Evolutionary conservation across 2,888 invertebrate species (phyloP).

Genomic region (Drosophila gaucha): DNA sequence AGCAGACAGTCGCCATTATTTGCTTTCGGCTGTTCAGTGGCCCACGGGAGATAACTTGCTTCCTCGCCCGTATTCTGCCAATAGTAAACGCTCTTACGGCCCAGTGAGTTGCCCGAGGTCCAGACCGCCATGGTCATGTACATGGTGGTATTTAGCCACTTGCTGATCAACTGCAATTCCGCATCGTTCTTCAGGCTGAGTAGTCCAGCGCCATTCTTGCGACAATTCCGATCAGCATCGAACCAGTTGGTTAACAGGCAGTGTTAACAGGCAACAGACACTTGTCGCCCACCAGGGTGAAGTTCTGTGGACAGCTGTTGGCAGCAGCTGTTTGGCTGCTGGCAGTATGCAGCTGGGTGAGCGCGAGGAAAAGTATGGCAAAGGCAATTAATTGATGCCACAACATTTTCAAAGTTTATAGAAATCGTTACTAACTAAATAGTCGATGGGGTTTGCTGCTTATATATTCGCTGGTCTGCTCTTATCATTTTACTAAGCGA

Average conservation of each 20-base stretch:
- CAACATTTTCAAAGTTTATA: neutral
- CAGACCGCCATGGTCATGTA: slow-evolving; percentile 33
- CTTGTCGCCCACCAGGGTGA: slow-evolving; percentile 38
- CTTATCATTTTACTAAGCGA: neutral
- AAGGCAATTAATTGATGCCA: slow-evolving; percentile 15
- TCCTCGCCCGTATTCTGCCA: slow-evolving; percentile 56
- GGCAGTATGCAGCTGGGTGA: slow-evolving; percentile 1
- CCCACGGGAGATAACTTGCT: slow-evolving; percentile 49
- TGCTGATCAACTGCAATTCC: slow-evolving; percentile 26
- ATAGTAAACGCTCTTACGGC: slow-evolving; percentile 31
- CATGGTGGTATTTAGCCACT: slow-evolving; percentile 23
- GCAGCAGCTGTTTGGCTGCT: neutral
- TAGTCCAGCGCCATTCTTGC: slow-evolving; percentile 24
- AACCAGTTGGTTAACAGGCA: slow-evolving; percentile 42
- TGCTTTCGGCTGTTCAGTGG: slow-evolving; percentile 23
- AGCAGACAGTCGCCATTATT: slow-evolving; percentile 10
- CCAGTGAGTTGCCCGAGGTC: slow-evolving; percentile 57
- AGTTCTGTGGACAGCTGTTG: slow-evolving; percentile 29
- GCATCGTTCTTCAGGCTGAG: slow-evolving; percentile 46
- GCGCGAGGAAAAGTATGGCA: slow-evolving; percentile 4
- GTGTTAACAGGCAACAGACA: slow-evolving; percentile 20
- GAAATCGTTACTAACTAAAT: neutral
- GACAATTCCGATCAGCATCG: slow-evolving; percentile 57
- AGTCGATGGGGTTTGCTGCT: neutral
- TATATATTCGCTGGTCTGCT: neutral